Evolutionary conservation across 2,113 vertebrate genomes (phyloP).

Genomic region (Seriola quinqueradiata): DNA sequence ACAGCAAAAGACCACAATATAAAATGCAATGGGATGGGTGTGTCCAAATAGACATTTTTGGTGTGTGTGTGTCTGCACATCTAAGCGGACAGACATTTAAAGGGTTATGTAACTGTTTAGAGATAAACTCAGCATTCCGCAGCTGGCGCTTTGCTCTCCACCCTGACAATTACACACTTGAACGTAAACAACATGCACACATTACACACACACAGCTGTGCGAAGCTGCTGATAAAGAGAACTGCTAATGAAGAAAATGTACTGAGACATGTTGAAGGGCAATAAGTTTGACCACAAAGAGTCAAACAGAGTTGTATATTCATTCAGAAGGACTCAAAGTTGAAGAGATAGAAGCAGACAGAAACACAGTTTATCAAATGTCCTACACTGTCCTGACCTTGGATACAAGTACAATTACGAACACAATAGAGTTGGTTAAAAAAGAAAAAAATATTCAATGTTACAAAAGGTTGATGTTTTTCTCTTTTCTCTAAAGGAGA

Average conservation of each 20-base stretch:
- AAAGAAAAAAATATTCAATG: background rate
- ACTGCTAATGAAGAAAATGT: too few relatives aligned
- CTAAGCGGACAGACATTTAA: slow-evolving; percentile 48
- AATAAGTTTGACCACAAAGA: background rate
- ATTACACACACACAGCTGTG: slow-evolving; percentile 1
- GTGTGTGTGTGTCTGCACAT: slow-evolving; percentile 25
- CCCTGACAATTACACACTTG: slow-evolving; percentile 62
- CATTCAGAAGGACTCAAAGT: background rate
- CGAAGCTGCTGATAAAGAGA: slow-evolving; percentile 6
- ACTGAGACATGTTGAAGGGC: background rate
- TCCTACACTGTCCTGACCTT: slow-evolving; percentile 1
- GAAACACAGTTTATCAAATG: background rate
- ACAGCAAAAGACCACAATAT: slow-evolving; percentile 46
- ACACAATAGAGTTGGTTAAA: background rate
- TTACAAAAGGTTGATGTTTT: background rate
- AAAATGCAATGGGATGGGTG: slow-evolving; percentile 45
- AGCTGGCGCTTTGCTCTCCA: slow-evolving; percentile 61
- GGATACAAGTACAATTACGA: background rate
- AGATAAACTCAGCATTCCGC: slow-evolving; percentile 71
- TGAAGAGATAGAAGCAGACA: background rate
- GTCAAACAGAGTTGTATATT: background rate
- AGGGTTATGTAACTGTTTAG: slow-evolving; percentile 66
- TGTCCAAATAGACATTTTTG: slow-evolving; percentile 17
- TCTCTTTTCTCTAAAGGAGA: background rate
- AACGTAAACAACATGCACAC: slow-evolving; percentile 33